phyloP scores from a whole-genome alignment of 2,888 invertebrate species.

The Caradrina clavipalpis region DNA sequence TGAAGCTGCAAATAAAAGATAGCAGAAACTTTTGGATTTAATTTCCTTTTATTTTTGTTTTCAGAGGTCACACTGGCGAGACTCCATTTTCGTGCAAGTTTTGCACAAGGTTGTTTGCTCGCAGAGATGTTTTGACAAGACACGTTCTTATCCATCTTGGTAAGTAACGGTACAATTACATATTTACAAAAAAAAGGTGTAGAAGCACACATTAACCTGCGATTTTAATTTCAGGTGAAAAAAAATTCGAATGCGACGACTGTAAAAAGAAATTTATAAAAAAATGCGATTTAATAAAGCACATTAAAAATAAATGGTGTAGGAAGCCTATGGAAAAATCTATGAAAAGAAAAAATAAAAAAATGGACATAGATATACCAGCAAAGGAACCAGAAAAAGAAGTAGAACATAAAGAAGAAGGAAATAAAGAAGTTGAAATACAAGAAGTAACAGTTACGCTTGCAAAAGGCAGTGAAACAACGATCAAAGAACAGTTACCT shows the following conservation, averaged over 20 bases:
- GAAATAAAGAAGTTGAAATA: background rate
- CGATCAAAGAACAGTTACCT: constrained; percentile 41
- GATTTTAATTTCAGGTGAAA: constrained; percentile 70
- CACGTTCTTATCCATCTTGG: constrained; percentile 34
- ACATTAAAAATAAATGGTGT: constrained; percentile 62
- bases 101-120: constrained; percentile 38
- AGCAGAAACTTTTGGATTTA: background rate
- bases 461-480: constrained; percentile 7
- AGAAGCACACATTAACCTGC: background rate
- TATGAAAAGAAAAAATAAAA: background rate
- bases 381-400: background rate
- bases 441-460: constrained; percentile 12
- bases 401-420: background rate
- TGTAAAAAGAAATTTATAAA: constrained; percentile 69
- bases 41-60: background rate
- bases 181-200: too few species aligned
- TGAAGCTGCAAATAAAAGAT: background rate
- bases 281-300: constrained; percentile 63
- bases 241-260: constrained; percentile 69
- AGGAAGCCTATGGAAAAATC: constrained; percentile 1
- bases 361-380: background rate
- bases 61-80: constrained; percentile 42
- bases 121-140: constrained; percentile 43
- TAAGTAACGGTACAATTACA: constrained; percentile 15
- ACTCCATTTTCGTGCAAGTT: constrained; percentile 48